A percentile compares a stretch with the other conserved stretches of the same genome.
phyloP scores from a whole-genome alignment of 1,140 invertebrate species.

The Sesamia nonagrioides region DNA sequence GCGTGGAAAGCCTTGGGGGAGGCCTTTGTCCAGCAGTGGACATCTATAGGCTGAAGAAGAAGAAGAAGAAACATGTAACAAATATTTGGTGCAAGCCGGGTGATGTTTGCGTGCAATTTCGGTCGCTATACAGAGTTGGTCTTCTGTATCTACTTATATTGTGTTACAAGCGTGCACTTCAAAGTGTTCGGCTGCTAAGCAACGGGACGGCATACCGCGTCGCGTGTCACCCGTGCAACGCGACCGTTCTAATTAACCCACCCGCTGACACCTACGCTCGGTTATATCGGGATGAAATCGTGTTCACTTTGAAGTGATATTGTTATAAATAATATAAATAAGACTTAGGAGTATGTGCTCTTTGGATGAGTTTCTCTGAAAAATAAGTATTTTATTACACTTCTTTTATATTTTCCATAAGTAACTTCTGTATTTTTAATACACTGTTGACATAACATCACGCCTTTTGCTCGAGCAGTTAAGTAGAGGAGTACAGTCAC shows the following conservation, averaged over 20 bases:
- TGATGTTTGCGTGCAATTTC: too few species aligned
- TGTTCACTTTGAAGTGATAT: neutral
- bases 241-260: slow-evolving; percentile 54
- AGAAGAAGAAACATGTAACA: too few species aligned
- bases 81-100: neutral
- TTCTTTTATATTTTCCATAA: too few species aligned
- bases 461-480: too few species aligned
- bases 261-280: neutral
- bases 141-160: neutral
- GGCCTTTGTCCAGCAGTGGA: too few species aligned
- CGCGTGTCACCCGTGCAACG: slow-evolving; percentile 51
- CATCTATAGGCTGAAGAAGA: too few species aligned
- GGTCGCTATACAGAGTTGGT: neutral
- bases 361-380: too few species aligned
- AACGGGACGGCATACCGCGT: slow-evolving; percentile 31
- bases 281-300: slow-evolving; percentile 24
- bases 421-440: too few species aligned
- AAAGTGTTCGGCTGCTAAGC: slow-evolving; percentile 41
- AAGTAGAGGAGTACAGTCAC: too few species aligned
- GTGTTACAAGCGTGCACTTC: slow-evolving; percentile 13
- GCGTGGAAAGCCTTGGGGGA: too few species aligned
- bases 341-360: neutral
- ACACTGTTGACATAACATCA: too few species aligned
- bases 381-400: too few species aligned
- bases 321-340: neutral